These are phyloP conservation scores for Nasonovia ribisnigri DNA, from an alignment of 2,888 invertebrate species.

Conservation along the genomic window DNA sequence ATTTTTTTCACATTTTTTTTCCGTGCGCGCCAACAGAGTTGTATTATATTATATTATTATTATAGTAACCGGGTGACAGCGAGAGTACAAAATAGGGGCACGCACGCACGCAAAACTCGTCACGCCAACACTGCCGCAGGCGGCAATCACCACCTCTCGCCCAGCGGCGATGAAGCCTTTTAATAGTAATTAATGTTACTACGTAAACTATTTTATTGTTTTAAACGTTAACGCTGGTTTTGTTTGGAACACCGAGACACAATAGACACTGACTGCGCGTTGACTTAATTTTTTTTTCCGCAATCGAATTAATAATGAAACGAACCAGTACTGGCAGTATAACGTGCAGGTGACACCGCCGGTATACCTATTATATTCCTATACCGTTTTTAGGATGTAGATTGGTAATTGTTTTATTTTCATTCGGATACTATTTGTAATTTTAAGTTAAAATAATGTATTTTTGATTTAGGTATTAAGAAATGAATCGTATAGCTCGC, in stretches of 20 bases:
- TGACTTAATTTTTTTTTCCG: neutral
- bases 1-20: neutral
- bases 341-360: neutral
- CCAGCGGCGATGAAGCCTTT: constrained; percentile 31
- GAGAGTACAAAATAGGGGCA: constrained; percentile 50
- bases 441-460: neutral
- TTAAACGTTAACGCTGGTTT: neutral
- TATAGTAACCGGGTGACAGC: constrained; percentile 52
- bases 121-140: constrained; percentile 36
- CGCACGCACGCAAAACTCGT: constrained; percentile 45
- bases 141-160: constrained; percentile 45
- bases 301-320: neutral
- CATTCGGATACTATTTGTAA: neutral
- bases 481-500: neutral
- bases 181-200: constrained; percentile 53
- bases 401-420: neutral
- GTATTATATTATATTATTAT: constrained; percentile 37
- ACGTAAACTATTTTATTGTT: constrained; percentile 54
- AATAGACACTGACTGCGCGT: neutral
- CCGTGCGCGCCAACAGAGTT: constrained; percentile 33
- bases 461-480: neutral
- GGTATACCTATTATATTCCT: neutral
- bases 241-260: neutral
- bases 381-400: neutral
- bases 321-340: neutral